These are phyloP conservation scores for Tachuris rubrigastra DNA, from an alignment of 2,113 vertebrate genomes.

Conservation along the genomic window DNA sequence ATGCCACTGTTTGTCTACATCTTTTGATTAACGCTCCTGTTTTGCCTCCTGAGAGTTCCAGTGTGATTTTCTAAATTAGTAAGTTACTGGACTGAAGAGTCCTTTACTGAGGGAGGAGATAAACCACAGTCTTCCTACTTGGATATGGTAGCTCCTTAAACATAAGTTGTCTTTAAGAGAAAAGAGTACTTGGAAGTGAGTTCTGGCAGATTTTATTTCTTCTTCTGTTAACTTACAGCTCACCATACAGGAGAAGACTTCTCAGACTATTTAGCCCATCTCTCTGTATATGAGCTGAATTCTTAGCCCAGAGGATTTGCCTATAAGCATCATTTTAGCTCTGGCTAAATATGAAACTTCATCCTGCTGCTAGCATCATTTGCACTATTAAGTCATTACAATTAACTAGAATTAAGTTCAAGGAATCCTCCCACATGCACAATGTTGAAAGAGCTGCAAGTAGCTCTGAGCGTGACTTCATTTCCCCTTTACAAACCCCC, in stretches of 20 bases:
- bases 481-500: not conserved
- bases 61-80: not conserved
- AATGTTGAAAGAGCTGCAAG: not conserved
- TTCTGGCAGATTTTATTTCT: not conserved
- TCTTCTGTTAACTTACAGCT: not conserved
- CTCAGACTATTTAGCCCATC: not conserved
- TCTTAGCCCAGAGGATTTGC: not conserved
- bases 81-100: not conserved
- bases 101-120: not conserved
- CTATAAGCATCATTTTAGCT: not conserved
- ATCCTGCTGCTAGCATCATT: not conserved
- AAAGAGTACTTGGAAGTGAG: not conserved
- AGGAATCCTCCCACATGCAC: not conserved
- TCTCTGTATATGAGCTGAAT: not conserved
- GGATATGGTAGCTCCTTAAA: not conserved
- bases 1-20: accelerated
- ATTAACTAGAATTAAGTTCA: not conserved
- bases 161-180: not conserved
- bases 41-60: not conserved
- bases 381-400: not conserved
- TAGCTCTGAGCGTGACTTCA: not conserved
- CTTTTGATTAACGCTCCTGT: not conserved
- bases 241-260: not conserved
- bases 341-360: not conserved
- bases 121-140: not conserved